Conservation (phyloP, 2,797 vertebrate species). For the Cossypha dichroa region DNA sequence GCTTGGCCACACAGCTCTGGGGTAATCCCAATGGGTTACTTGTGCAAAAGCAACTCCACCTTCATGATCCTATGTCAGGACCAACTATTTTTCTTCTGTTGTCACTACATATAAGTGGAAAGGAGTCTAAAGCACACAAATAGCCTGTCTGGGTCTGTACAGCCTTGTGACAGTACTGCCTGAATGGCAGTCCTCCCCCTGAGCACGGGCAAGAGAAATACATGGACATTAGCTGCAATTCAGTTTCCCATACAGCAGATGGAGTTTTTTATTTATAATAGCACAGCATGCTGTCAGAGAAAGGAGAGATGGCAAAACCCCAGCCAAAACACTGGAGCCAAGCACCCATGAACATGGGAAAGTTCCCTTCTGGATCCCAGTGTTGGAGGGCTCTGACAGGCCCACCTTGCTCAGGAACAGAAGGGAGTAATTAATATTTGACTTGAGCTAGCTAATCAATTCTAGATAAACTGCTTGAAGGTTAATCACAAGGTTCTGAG, state of each 20-base stretch:
- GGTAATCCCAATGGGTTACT: fast-evolving
- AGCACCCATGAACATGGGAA: not conserved
- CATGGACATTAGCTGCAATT: not conserved
- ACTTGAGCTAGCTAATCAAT: not conserved
- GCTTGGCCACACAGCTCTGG: not conserved
- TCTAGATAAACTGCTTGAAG: not conserved
- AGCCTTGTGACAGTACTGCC: not conserved
- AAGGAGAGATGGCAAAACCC: not conserved
- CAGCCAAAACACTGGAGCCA: not conserved
- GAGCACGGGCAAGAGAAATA: not conserved
- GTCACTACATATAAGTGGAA: not conserved
- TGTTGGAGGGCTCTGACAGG: not conserved
- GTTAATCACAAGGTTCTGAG: not conserved
- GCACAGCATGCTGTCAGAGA: not conserved
- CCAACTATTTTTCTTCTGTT: not conserved
- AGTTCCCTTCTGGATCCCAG: not conserved
- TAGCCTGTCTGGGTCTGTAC: not conserved
- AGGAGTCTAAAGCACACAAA: not conserved
- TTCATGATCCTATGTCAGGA: not conserved
- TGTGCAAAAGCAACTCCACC: not conserved
- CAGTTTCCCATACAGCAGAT: not conserved
- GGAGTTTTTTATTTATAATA: constrained; percentile 33
- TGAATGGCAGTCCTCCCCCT: not conserved
- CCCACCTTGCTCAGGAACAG: not conserved
- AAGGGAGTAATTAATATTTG: constrained; percentile 4